Base-by-base conservation (phyloP, 1,140 invertebrate genomes). In the Chelonus insularis region DNA sequence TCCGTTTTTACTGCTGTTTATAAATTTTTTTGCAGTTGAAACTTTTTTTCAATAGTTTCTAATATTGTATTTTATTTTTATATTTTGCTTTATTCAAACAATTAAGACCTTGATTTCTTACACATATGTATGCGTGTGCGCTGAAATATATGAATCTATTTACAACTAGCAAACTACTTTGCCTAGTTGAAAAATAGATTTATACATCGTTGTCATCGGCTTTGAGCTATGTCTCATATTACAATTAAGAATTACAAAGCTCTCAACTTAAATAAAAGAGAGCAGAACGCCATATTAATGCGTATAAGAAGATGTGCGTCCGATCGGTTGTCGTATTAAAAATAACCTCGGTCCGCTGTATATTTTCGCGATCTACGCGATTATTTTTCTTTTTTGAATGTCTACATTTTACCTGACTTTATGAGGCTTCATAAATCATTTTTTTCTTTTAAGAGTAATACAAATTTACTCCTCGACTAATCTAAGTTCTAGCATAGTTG, bases 251-350 rank as follows among this genome's bases (percentile, higher is more conserved):
- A n/a, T n/a, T n/a, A n/a, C n/a, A 52, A 52, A 25, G 34, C 50
- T 20, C 1, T 36, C 25, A 5, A 12, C 16, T 14, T 12, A 36
- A 23, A 14, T 12, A 4, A 34, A 52, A 52, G 50, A 52, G 50
- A 51, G 48, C 50, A 52, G 14, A 11, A 18, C 21, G 16, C 29
- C 4, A 39, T 39, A 12, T 25, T 16, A 16, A 47, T n/a, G 23
- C 29, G 16, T 58, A 51, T 16, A 20, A 48, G 55, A 58, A 54
- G 14, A 54, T 55, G 63, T 70, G 69, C 71, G 71, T 74, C 80
- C 80, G 80, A 81, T 82, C 79, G 80, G 80, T 80, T 76, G 80
- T 80, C 76, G 79, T 82, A 82, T 81, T 82, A 82, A 82, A 82
- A 82, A 82, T 82, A 81, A 82, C 80, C 80, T 81, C 78, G 80